Base-by-base conservation (phyloP, 2,113 vertebrate genomes). In the Megaceryle torquata region DNA sequence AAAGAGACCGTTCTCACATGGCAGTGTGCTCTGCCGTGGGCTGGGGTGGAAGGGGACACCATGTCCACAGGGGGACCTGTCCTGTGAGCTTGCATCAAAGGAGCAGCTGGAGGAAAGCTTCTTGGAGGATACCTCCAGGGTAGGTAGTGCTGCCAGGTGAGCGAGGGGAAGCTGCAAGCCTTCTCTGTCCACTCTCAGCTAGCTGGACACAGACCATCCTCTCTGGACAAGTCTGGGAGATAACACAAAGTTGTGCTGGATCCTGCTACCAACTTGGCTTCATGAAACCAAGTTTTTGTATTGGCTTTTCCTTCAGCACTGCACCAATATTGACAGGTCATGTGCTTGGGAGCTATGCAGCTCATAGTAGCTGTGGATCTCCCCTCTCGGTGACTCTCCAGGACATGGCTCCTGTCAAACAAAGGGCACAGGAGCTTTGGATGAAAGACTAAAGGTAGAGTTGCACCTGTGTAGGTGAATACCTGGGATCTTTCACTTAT, bases 241-340 rank as follows among this genome's bases (percentile, higher is more conserved):
- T 35, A 29, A 35, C 2, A 10, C 1, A 50, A 28, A 16, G 54
- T 43, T 9, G 15, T 20, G 0, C 17, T 10, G 85, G 46, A 7
- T 39, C 60, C 68, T 56, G 60, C 74, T 35, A 3, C 9, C 7
- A 1, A 9, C 25, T 24, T 31, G 91, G 41, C 81, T 57, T 43
- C 6, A 33, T 7, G 48, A 56, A 53, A 15, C 25, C 20, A 16
- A 4, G 24, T 21, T 41, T 35, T 25, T 16, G 15, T 8, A 1
- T 39, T 3, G 22, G 31, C 33, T 44, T n/a, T 33, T 41, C 74
- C 44, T 60, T 35, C 54, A 5, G 33, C 29, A 1, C 61, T 14
- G 35, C 56, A 6, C 21, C 31, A 1, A 0, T 13, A 4, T 0
- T 9, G 70, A 9, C 8, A 13, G 44, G 1, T 3, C 14, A 33